Conservation (phyloP, 2,888 invertebrate species). For the Rapana venosa region DNA sequence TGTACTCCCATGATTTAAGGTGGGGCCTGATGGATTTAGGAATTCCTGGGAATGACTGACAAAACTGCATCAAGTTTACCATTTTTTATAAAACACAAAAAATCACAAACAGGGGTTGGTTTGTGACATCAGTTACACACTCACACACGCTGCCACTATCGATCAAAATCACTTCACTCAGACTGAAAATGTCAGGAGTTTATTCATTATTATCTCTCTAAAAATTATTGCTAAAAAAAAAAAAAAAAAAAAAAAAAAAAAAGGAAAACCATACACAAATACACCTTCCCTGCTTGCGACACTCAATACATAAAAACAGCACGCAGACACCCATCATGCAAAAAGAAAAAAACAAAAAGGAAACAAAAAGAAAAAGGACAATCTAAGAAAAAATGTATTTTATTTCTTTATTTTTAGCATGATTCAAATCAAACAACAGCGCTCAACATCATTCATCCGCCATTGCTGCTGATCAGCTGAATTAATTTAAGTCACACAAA, state of each 20-base stretch:
- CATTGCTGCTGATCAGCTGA: neutral
- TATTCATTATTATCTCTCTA: conserved; percentile 20
- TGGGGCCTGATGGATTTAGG: neutral
- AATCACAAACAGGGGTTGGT: neutral
- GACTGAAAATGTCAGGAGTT: conserved; percentile 36
- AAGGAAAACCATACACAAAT: neutral
- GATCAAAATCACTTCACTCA: neutral
- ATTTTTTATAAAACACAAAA: neutral
- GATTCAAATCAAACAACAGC: conserved; percentile 21
- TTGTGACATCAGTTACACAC: neutral
- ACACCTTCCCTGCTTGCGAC: neutral
- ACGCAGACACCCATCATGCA: conserved; percentile 5
- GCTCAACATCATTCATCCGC: conserved; percentile 13
- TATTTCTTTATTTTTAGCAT: neutral
- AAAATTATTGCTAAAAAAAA: conserved; percentile 23
- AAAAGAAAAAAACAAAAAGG: neutral
- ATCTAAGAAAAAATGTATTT: neutral
- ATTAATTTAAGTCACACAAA: neutral
- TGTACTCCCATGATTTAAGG: neutral
- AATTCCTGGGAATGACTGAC: neutral
- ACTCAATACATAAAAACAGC: neutral
- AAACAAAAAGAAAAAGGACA: neutral
- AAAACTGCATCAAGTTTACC: neutral
- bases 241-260: neutral
- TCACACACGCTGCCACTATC: neutral